Evolutionary conservation across 2,113 vertebrate species (phyloP).

Genomic region (Cardinalis cardinalis): DNA sequence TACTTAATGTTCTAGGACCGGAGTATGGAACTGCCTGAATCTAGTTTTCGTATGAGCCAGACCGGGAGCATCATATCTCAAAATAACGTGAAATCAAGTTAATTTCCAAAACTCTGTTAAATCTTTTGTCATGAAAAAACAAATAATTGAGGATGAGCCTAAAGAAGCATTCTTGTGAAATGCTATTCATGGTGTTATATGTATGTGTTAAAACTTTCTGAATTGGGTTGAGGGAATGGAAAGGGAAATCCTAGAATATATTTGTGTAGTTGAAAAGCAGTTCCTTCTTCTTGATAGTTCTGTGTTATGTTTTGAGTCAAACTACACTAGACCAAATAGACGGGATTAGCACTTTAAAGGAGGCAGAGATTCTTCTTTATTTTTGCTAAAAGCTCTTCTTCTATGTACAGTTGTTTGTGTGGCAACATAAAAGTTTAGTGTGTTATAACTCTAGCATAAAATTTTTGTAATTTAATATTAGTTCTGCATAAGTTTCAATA

Average conservation of each 20-base stretch:
- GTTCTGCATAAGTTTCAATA: background rate
- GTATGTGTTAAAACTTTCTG: background rate
- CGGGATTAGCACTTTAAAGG: background rate
- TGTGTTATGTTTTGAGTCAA: background rate
- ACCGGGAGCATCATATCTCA: background rate
- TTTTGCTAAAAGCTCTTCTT: background rate
- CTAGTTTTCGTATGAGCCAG: fast-evolving
- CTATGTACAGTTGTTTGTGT: background rate
- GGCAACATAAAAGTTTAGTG: background rate
- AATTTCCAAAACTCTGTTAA: background rate
- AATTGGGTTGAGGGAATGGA: background rate
- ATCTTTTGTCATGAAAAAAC: background rate
- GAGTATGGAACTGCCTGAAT: background rate
- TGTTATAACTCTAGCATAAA: background rate
- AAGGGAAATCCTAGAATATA: background rate
- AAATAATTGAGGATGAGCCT: background rate
- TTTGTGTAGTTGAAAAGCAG: background rate
- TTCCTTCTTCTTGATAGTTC: background rate
- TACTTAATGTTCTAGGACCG: background rate
- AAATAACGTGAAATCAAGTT: background rate
- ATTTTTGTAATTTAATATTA: background rate
- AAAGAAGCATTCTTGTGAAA: background rate
- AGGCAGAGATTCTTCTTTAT: background rate
- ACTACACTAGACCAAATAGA: background rate
- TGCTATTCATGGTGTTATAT: fast-evolving